Evolutionary conservation across 2,888 invertebrate species (phyloP).

Genomic region (Drosophila anomalata): DNA sequence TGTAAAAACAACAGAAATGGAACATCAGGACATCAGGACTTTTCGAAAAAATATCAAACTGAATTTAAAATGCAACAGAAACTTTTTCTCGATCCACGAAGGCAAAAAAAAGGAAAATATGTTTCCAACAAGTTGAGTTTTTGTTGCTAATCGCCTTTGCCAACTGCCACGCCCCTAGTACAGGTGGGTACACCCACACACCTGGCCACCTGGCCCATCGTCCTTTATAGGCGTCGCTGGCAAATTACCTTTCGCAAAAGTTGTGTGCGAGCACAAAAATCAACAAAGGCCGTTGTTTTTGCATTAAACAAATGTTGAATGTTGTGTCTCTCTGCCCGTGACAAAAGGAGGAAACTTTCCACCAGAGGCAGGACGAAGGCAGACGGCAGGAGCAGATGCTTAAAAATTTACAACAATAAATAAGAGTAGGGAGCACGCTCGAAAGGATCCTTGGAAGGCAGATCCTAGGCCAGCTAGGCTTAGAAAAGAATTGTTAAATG

Average conservation of each 20-base stretch:
- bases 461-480: not conserved
- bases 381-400: slow-evolving; percentile 35
- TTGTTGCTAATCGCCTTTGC: slow-evolving; percentile 47
- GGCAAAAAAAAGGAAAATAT: slow-evolving; percentile 22
- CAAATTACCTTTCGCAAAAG: slow-evolving; percentile 66
- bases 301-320: slow-evolving; percentile 29
- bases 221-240: slow-evolving; percentile 38
- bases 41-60: slow-evolving; percentile 42
- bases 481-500: not conserved
- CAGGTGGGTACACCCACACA: not conserved
- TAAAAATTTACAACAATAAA: slow-evolving; percentile 44
- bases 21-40: slow-evolving; percentile 1
- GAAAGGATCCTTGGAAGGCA: not conserved
- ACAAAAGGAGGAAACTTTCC: slow-evolving; percentile 62
- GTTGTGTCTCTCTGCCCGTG: slow-evolving; percentile 12
- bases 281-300: slow-evolving; percentile 54
- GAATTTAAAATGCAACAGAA: slow-evolving; percentile 45
- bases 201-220: slow-evolving; percentile 6
- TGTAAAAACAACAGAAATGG: slow-evolving; percentile 24
- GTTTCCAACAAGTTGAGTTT: slow-evolving; percentile 31
- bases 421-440: slow-evolving; percentile 19
- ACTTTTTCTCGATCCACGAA: slow-evolving; percentile 22
- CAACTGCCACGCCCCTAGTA: slow-evolving; percentile 15
- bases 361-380: not conserved
- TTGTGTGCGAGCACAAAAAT: slow-evolving; percentile 48